Evolutionary conservation across 2,888 invertebrate genomes (phyloP).

Genomic region (Plagodis dolabraria): DNA sequence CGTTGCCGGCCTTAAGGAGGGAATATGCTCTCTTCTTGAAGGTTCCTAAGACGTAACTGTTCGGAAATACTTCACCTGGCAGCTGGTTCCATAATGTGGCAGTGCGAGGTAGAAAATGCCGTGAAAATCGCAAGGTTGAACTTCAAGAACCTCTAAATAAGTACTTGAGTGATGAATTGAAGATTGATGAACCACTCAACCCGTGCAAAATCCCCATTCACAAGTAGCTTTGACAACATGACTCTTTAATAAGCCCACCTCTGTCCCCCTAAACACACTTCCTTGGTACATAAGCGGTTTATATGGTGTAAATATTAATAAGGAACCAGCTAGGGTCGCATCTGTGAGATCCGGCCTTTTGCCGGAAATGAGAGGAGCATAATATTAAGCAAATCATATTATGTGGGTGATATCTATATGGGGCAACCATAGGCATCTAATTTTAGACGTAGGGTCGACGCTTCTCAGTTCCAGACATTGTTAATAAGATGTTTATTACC

Average conservation of each 20-base stretch:
- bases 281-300: slow-evolving; percentile 20
- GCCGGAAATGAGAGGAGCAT: slow-evolving; percentile 33
- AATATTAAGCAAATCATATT: slow-evolving; percentile 35
- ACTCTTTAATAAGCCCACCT: slow-evolving; percentile 26
- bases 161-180: background rate
- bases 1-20: too few relatives aligned
- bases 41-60: too few relatives aligned
- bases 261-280: slow-evolving; percentile 24
- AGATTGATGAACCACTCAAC: slow-evolving; percentile 21
- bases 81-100: too few relatives aligned
- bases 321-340: slow-evolving; percentile 33
- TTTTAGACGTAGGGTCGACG: slow-evolving; percentile 22
- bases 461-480: background rate
- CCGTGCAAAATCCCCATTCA: slow-evolving; percentile 4
- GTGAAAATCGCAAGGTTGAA: too few relatives aligned
- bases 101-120: too few relatives aligned
- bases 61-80: too few relatives aligned
- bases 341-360: slow-evolving; percentile 33
- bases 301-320: slow-evolving; percentile 42
- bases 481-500: too few relatives aligned
- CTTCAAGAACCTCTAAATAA: too few relatives aligned
- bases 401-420: slow-evolving; percentile 22
- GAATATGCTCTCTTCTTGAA: too few relatives aligned
- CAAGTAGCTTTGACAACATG: slow-evolving; percentile 19
- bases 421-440: slow-evolving; percentile 18